Evolutionary conservation across 2,113 vertebrate genomes (phyloP).

Genomic region (Potamarius usumacintae): DNA sequence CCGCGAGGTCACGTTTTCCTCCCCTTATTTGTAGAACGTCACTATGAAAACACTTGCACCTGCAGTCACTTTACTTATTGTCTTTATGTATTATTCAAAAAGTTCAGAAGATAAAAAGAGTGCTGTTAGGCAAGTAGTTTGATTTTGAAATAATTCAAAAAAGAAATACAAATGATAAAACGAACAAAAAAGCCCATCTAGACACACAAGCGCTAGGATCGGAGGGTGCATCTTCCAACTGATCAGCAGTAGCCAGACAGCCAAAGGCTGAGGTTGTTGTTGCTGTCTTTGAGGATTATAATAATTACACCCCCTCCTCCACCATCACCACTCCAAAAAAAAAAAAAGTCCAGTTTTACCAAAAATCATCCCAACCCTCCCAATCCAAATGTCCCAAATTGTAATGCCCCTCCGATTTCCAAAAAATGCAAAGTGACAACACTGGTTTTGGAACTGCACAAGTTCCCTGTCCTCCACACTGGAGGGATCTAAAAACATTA

Average conservation of each 20-base stretch:
- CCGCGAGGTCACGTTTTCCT: constrained; percentile 45
- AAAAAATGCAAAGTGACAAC: constrained; percentile 73
- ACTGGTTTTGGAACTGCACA: constrained; percentile 75
- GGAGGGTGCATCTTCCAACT: constrained; percentile 55
- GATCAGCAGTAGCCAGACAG: constrained; percentile 54
- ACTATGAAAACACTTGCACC: constrained; percentile 66
- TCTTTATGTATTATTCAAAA: constrained; percentile 66
- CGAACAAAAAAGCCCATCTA: constrained; percentile 70
- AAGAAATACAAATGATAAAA: constrained; percentile 47
- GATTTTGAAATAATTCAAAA: constrained; percentile 60
- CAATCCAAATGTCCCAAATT: constrained; percentile 29
- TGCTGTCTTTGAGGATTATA: constrained; percentile 71
- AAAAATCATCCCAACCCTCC: constrained; percentile 51
- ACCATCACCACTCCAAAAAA: not conserved
- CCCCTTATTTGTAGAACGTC: constrained; percentile 64
- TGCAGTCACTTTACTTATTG: constrained; percentile 65
- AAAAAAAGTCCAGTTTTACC: constrained; percentile 39
- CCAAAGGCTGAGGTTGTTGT: constrained; percentile 60
- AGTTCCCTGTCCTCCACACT: constrained; percentile 70
- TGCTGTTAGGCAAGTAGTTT: constrained; percentile 82
- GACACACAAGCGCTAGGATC: constrained; percentile 64
- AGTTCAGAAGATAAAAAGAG: constrained; percentile 79
- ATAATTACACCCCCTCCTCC: constrained; percentile 1
- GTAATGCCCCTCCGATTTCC: constrained; percentile 47
- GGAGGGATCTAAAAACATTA: constrained; percentile 74